Evolutionary conservation across 1,140 invertebrate genomes (phyloP).

Genomic region (Hesperophylax magnus): DNA sequence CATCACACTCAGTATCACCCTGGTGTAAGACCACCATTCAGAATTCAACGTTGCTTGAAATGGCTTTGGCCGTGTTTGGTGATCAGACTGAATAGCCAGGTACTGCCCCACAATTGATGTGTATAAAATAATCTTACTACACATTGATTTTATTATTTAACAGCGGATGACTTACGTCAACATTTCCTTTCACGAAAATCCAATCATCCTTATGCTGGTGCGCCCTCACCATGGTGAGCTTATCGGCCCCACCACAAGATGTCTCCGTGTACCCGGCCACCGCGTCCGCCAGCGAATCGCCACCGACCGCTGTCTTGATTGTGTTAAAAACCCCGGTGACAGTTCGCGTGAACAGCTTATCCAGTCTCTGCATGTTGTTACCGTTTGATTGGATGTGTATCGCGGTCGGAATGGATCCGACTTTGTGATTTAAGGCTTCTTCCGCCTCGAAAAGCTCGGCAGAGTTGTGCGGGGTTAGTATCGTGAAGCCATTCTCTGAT

Average conservation of each 20-base stretch:
- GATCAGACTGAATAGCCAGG: no score
- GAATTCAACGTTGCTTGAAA: no score
- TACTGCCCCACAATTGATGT: no score
- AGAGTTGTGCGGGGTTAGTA: constrained; percentile 43
- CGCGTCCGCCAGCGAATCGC: constrained; percentile 60
- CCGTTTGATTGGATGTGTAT: constrained; percentile 57
- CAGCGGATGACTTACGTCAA: constrained; percentile 44
- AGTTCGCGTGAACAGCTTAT: constrained; percentile 67
- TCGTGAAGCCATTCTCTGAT: constrained; percentile 54
- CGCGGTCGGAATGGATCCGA: background rate
- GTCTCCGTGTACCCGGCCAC: constrained; percentile 44
- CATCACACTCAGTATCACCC: no score
- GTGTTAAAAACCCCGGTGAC: constrained; percentile 69
- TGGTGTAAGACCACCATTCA: no score
- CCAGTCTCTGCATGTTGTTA: constrained; percentile 68
- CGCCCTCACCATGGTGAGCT: background rate
- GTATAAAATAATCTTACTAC: no score
- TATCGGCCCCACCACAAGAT: constrained; percentile 39
- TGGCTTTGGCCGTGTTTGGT: no score
- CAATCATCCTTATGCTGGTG: constrained; percentile 50
- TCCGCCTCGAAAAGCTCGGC: constrained; percentile 50
- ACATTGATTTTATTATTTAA: no score
- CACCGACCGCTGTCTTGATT: constrained; percentile 66
- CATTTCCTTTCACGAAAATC: constrained; percentile 51
- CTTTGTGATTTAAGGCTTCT: constrained; percentile 52